Evolutionary conservation across 2,113 vertebrate species (phyloP), one percentile per base, ranked within the genome.

Genomic region (Gyps fulvus): DNA sequence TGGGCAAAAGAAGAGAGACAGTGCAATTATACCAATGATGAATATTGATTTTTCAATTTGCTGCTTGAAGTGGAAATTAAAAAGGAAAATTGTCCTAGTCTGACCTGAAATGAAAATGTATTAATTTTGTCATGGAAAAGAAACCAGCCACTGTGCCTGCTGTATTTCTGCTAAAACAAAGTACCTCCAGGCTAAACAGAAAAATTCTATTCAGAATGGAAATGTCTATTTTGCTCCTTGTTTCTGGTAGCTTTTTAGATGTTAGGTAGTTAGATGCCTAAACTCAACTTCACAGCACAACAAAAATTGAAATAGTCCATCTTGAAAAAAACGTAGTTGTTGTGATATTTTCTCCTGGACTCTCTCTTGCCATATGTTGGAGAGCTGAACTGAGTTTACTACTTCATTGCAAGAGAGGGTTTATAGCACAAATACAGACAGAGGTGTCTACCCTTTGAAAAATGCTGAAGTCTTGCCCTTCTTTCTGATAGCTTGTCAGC

Each of bases 41-140:
- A 77, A 7, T 83, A 88, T 26, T 80, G 83, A 92, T 93, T 95
- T 94, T 95, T 95, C 71, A 88, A 36, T 83, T 95, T 92, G 62
- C 27, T 95, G 43, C 58, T 89, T 86, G 58, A 86, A 95, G 16
- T 90, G 67, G 76, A 92, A 95, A 86, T 95, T 90, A 69, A 88
- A 90, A 90, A 77, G 66, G 67, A 93, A 93, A 95, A 71, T 74
- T 69, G 16, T 83, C 74, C 49, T 49, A 72, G n/a, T 88, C 83
- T 88, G 79, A 76, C 83, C 85, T 69, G 86, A 83, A 93, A 83
- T 54, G 32, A 94, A 88, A 90, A 76, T 5, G 2, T 79, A 82
- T 34, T 92, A 47, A 83, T 86, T 83, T 93, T 88, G 52, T 87
- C 10, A 45, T 63, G 61, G 47, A 79, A 94, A 91, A 87, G 16